Percentiles rank a stretch among this genome's conserved stretches.
These are phyloP conservation scores for Plebejus anna DNA, from an alignment of 2,888 invertebrate genomes.

Conservation along the genomic window DNA sequence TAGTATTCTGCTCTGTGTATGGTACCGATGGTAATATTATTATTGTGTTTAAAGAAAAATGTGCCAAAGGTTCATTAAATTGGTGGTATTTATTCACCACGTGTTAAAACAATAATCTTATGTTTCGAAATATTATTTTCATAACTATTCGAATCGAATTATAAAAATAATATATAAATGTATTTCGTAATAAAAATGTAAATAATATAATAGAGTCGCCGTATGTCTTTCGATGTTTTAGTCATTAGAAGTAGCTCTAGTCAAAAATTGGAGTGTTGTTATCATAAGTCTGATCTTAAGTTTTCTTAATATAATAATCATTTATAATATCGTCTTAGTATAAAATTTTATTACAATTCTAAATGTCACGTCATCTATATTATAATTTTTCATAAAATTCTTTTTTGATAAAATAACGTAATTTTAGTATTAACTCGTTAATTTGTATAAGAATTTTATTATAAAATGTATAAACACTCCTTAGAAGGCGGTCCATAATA, in stretches of 20 bases:
- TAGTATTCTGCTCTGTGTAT: no score
- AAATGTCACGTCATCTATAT: background rate
- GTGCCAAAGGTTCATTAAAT: no score
- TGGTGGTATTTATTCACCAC: no score
- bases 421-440: background rate
- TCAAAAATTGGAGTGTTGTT: constrained; percentile 5
- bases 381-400: background rate
- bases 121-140: no score
- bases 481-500: constrained; percentile 78
- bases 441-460: background rate
- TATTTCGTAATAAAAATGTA: background rate
- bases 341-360: constrained; percentile 5
- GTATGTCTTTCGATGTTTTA: constrained; percentile 7
- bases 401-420: constrained; percentile 4
- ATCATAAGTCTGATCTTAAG: constrained; percentile 7
- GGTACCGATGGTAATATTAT: no score
- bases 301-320: constrained; percentile 1
- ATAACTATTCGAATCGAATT: no score
- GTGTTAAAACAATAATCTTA: no score
- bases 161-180: no score
- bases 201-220: background rate
- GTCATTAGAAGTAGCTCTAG: constrained; percentile 6
- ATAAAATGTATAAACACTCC: constrained; percentile 40
- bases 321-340: background rate
- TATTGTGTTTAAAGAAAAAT: no score